Evolutionary conservation across 2,888 invertebrate genomes (phyloP).

Genomic region (Archips crataeganus): DNA sequence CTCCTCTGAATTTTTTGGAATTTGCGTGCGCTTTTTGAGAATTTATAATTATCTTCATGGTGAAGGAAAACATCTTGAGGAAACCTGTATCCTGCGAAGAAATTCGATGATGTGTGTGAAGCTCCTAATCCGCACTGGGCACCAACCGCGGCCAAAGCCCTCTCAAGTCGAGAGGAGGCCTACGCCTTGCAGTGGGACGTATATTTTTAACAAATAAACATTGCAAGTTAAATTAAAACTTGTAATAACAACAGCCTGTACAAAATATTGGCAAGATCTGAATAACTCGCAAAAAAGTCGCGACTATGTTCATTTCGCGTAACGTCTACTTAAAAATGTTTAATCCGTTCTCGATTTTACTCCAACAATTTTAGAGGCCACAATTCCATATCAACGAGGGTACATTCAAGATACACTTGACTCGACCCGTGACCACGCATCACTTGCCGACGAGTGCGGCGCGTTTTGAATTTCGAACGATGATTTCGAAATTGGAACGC

Average conservation of each 20-base stretch:
- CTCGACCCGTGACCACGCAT: conserved; percentile 79
- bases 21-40: too few species aligned
- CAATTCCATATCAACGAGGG: conserved; percentile 42
- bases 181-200: too few species aligned
- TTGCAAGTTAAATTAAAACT: too few species aligned
- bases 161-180: too few species aligned
- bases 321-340: conserved; percentile 55
- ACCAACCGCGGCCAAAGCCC: too few species aligned
- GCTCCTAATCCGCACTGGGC: too few species aligned
- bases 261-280: conserved; percentile 77
- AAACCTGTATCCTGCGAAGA: too few species aligned
- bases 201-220: too few species aligned
- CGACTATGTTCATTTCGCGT: conserved; percentile 80
- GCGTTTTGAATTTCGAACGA: conserved; percentile 67
- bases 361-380: conserved; percentile 38
- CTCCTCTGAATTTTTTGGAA: too few species aligned
- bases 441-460: conserved; percentile 69
- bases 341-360: conserved; percentile 49
- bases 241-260: conserved; percentile 60
- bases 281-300: conserved; percentile 76
- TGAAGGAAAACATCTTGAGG: too few species aligned
- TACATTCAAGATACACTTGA: conserved; percentile 65
- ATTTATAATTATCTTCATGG: too few species aligned
- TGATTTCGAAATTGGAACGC: conserved; percentile 55
- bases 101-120: too few species aligned